Conservation (phyloP, 2,113 vertebrate species). For the Clarias gariepinus region DNA sequence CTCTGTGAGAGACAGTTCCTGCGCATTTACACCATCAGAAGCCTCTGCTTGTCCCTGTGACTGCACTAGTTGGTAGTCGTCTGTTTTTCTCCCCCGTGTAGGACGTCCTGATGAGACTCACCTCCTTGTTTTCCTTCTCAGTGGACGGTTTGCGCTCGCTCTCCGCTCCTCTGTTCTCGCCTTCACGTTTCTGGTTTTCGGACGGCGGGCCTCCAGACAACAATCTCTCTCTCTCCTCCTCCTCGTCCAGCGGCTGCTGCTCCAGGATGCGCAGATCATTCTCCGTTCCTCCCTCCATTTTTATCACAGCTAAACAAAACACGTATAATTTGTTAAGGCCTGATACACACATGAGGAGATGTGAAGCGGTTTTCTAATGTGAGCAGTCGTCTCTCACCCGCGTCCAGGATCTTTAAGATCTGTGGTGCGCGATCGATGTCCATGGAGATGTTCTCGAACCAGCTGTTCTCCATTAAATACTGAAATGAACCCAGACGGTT, state of each 20-base stretch:
- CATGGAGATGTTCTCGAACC: constrained; percentile 83
- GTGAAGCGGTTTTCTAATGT: too few species aligned
- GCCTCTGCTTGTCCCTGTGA: background rate
- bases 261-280: constrained; percentile 88
- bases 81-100: too few species aligned
- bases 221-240: constrained; percentile 67
- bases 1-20: background rate
- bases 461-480: constrained; percentile 83
- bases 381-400: constrained; percentile 68
- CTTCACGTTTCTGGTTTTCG: constrained; percentile 67
- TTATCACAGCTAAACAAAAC: constrained; percentile 82
- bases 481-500: constrained; percentile 83
- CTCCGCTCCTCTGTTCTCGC: constrained; percentile 58
- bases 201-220: constrained; percentile 37
- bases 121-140: constrained; percentile 68
- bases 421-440: constrained; percentile 84
- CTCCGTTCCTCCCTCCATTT: constrained; percentile 91
- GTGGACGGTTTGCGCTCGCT: constrained; percentile 60
- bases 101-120: constrained; percentile 24
- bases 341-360: background rate
- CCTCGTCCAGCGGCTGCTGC: constrained; percentile 80
- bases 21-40: too few species aligned
- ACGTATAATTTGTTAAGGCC: background rate
- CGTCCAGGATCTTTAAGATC: constrained; percentile 88
- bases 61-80: too few species aligned